phyloP scores from a whole-genome alignment of 2,113 vertebrate genomes.

The Collichthys lucidus region DNA sequence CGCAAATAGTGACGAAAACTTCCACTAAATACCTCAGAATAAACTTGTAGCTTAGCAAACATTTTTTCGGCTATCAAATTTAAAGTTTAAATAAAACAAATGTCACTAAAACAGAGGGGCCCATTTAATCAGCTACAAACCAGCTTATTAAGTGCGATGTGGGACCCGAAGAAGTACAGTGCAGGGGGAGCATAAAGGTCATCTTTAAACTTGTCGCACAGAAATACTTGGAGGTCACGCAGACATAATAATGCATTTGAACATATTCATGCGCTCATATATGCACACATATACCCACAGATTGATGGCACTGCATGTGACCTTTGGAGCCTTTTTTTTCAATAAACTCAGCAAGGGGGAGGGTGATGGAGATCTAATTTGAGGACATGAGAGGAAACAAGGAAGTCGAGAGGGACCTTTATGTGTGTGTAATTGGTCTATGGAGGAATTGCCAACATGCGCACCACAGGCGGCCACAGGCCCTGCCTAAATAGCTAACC shows the following conservation, averaged over 20 bases:
- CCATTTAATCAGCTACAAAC: conserved; percentile 11
- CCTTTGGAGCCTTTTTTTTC: conserved; percentile 50
- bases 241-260: conserved; percentile 31
- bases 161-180: conserved; percentile 1
- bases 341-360: conserved; percentile 66
- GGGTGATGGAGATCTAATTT: conserved; percentile 59
- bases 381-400: conserved; percentile 73
- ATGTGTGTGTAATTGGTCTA: conserved; percentile 72
- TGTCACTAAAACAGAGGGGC: not conserved
- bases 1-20: not conserved
- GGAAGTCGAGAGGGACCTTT: conserved; percentile 64
- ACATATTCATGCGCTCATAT: conserved; percentile 23
- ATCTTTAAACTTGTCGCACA: conserved; percentile 20
- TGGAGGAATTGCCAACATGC: conserved; percentile 56
- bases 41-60: not conserved
- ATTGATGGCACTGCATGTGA: conserved; percentile 48
- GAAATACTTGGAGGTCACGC: conserved; percentile 32
- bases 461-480: conserved; percentile 63
- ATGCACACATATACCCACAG: conserved; percentile 13
- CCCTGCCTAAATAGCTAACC: conserved; percentile 59
- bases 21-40: not conserved
- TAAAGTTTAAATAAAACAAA: conserved; percentile 11
- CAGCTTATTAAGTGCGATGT: conserved; percentile 17
- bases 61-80: not conserved
- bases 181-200: conserved; percentile 30